These are phyloP conservation scores for cat (Felis catus) DNA, from an alignment of 2,113 vertebrate species.

Conservation along the genomic window F.catus_Fca126_mat1.0 CM031415.1:83367501-83368000, in stretches of 20 bases:
- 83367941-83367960: background rate
- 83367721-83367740: background rate
- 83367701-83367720: background rate
- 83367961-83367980: background rate
- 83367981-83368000: background rate
- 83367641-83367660: background rate
- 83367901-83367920: background rate
- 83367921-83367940: background rate
- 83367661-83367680: background rate
- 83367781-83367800: background rate
- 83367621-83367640: background rate
- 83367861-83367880: background rate
- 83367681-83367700: background rate
- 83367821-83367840: background rate
- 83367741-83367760: background rate
- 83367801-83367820: background rate
- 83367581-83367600: background rate
- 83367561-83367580: background rate
- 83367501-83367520: background rate
- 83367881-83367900: slow-evolving; percentile 14
- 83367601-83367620: background rate
- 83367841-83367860: background rate
- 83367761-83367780: background rate
- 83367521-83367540: background rate
- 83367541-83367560: background rate